Evolutionary conservation across 2,797 vertebrate species (phyloP).

Genomic region (Chloroceryle inda): DNA sequence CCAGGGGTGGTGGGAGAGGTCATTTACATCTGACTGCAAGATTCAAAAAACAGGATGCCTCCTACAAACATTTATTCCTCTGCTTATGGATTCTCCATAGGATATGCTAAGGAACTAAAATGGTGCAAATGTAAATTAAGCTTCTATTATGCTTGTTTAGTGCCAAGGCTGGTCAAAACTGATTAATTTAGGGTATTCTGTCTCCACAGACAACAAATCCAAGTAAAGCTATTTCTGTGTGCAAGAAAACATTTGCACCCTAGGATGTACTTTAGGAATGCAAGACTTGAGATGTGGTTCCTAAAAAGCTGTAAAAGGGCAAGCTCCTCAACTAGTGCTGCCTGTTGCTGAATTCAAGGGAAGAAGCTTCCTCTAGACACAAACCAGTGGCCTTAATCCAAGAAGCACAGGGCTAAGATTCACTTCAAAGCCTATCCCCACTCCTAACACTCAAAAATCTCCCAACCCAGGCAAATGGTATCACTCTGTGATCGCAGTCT

Average conservation of each 20-base stretch:
- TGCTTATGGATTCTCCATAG: neutral
- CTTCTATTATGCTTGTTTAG: neutral
- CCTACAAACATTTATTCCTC: neutral
- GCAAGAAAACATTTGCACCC: neutral
- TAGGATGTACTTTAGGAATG: neutral
- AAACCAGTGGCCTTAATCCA: neutral
- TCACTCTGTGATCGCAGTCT: rapidly evolving
- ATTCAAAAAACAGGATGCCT: neutral
- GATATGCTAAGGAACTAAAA: neutral
- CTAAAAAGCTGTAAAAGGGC: neutral
- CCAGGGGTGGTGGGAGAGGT: neutral
- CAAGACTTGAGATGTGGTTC: neutral
- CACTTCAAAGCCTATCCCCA: neutral
- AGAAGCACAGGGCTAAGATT: neutral
- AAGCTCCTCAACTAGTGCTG: neutral
- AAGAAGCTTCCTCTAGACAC: neutral
- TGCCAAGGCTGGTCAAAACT: neutral
- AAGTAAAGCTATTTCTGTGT: neutral
- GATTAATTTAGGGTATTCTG: neutral
- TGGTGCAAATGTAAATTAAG: neutral
- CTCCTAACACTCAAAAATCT: neutral
- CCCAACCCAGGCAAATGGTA: neutral
- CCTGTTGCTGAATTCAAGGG: neutral
- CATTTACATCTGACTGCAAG: neutral
- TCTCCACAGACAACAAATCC: neutral